These are phyloP conservation scores for Heliconius congener DNA, from an alignment of 1,140 invertebrate species.

Conservation along the genomic window DNA sequence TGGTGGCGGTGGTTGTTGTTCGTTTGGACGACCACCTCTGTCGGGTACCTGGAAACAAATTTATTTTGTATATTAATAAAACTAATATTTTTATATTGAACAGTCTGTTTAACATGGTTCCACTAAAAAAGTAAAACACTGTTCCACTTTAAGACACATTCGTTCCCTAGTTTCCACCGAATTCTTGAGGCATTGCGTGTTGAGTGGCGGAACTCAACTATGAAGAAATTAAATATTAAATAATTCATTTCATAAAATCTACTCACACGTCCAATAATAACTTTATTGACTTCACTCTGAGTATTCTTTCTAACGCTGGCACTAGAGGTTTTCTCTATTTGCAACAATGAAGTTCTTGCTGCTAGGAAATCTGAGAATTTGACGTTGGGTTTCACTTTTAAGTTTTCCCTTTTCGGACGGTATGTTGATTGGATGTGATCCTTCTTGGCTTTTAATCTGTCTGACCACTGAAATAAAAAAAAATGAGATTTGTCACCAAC, in stretches of 20 bases:
- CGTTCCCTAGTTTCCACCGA: too few relatives aligned
- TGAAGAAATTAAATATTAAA: too few relatives aligned
- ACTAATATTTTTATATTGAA: too few relatives aligned
- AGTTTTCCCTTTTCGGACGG: slow-evolving; percentile 83
- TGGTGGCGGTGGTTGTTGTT: slow-evolving; percentile 94
- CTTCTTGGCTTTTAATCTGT: slow-evolving; percentile 87
- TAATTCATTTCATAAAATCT: too few relatives aligned
- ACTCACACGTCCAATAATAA: slow-evolving; percentile 90
- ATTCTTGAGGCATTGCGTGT: too few relatives aligned
- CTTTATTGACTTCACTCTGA: slow-evolving; percentile 90
- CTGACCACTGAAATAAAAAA: slow-evolving; percentile 88
- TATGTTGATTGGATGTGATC: slow-evolving; percentile 88
- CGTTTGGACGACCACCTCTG: slow-evolving; percentile 93
- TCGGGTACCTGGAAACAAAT: slow-evolving; percentile 86
- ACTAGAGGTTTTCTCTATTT: slow-evolving; percentile 93
- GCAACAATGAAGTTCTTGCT: slow-evolving; percentile 90
- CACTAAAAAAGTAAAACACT: too few relatives aligned
- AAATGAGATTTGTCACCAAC: background rate
- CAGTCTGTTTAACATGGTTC: too few relatives aligned
- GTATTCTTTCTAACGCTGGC: slow-evolving; percentile 65
- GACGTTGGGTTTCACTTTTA: slow-evolving; percentile 85
- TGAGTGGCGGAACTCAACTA: too few relatives aligned
- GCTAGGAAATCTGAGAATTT: slow-evolving; percentile 89
- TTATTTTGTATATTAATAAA: background rate
- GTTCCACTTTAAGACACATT: too few relatives aligned